A percentile compares a stretch with the other conserved stretches of the same genome.
phyloP scores from a whole-genome alignment of 92 coral and sea anemone genomes.

The Paragorgia papillata region DNA sequence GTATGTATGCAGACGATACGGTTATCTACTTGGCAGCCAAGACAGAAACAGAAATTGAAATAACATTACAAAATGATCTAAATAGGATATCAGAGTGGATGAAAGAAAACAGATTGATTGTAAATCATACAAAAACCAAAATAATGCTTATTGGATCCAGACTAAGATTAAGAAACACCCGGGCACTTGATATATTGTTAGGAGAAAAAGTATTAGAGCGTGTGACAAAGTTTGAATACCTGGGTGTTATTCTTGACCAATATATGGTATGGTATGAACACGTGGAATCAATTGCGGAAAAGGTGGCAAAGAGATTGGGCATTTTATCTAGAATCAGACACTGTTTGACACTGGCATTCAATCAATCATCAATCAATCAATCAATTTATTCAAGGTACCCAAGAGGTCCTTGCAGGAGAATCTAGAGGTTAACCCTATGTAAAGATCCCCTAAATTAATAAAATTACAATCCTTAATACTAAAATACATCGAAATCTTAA shows the following conservation, averaged over 20 bases:
- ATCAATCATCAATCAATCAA: too few relatives aligned
- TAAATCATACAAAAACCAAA: conserved; percentile 8
- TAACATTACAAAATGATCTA: background rate
- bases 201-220: background rate
- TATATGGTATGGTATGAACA: conserved; percentile 2
- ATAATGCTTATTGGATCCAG: background rate
- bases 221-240: background rate
- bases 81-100: background rate
- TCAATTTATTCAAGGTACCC: too few relatives aligned
- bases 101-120: background rate
- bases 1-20: conserved; percentile 22
- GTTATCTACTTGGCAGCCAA: background rate
- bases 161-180: background rate
- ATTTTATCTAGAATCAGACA: conserved; percentile 1
- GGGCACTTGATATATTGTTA: background rate
- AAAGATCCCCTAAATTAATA: too few relatives aligned
- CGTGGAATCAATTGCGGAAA: background rate
- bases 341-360: background rate
- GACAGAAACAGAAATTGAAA: background rate
- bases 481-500: too few relatives aligned
- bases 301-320: background rate
- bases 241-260: conserved; percentile 4
- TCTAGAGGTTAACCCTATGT: too few relatives aligned
- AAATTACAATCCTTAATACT: too few relatives aligned
- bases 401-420: too few relatives aligned